Base-by-base conservation (phyloP, 2,797 vertebrate species). In the Dromococcyx pavoninus region DNA sequence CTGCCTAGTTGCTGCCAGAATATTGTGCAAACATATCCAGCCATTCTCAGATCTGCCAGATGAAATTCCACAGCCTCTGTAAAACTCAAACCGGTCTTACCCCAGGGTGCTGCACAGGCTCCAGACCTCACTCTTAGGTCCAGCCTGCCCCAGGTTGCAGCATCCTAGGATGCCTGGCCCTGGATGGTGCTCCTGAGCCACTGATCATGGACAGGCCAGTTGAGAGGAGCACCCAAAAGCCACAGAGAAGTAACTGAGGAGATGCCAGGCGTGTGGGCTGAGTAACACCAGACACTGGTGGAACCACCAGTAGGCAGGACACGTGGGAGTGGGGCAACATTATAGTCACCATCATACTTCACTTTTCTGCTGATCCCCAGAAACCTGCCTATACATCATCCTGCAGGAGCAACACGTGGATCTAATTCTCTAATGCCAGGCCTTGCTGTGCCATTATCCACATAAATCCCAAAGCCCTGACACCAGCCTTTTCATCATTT, bases 401-500 rank as follows among this genome's bases (percentile, higher is more conserved):
- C 37, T 6, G 27, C 46, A 56, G 73, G 46, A 66, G 66, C 79
- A 54, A 70, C 79, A 93, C 62, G 28, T 75, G 81, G 48, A 56
- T 80, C 82, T 67, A 66, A 95, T 76, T 89, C 64, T 69, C 53
- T 61, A 69, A 88, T 64, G 70, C 79, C 61, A 79, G 83, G 51
- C 61, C 76, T 87, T 14, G 3, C 81, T 60, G 54, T 1, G 23
- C 77, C 30, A 3, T 64, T 53, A 60, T 60, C 74, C 91, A 41
- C 89, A 91, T 88, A 70, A 92, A 89, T 96, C 89, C 80, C 11
- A 0, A 17, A 87, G 60, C 65, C 82, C 61, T 74, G 89, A 87
- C 83, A 83, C 75, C 67, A n/a, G 62, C 39, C 65, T 50, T 79
- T 70, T 60, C 76, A 83, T 91, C 81, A 56, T 51, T 23, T 24